A percentile compares a stretch with the other conserved stretches of the same genome.
Evolutionary conservation across 2,888 invertebrate genomes (phyloP).

Genomic region (Lithophane socia): DNA sequence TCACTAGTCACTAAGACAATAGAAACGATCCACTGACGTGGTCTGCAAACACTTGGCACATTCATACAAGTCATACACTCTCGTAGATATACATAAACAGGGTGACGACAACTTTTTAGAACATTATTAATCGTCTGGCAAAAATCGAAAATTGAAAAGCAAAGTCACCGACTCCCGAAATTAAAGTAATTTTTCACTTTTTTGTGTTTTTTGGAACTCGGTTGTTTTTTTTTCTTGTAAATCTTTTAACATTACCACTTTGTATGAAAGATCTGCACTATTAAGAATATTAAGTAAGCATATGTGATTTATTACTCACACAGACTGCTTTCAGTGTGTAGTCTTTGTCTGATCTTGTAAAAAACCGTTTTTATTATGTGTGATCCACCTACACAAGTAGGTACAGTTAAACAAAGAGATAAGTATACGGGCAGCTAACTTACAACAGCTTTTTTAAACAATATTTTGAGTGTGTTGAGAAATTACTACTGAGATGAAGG

Average conservation of each 20-base stretch:
- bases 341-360: conserved; percentile 15
- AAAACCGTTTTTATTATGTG: conserved; percentile 36
- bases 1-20: conserved; percentile 7
- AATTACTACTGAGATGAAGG: background rate
- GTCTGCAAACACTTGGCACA: background rate
- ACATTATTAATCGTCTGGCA: background rate
- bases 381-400: conserved; percentile 9
- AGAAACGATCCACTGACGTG: conserved; percentile 1
- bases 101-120: background rate
- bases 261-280: conserved; percentile 27
- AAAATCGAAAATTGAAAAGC: too few relatives aligned
- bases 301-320: too few relatives aligned
- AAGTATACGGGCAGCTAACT: background rate
- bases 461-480: too few relatives aligned
- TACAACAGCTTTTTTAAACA: too few relatives aligned
- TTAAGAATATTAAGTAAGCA: background rate
- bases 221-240: too few relatives aligned
- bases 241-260: background rate
- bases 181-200: too few relatives aligned
- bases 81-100: background rate
- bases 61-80: background rate
- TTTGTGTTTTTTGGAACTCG: too few relatives aligned
- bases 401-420: conserved; percentile 24
- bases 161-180: too few relatives aligned
- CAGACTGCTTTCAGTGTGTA: background rate